Evolutionary conservation across 2,797 vertebrate species (phyloP).

Genomic region (Garrulus glandarius): DNA sequence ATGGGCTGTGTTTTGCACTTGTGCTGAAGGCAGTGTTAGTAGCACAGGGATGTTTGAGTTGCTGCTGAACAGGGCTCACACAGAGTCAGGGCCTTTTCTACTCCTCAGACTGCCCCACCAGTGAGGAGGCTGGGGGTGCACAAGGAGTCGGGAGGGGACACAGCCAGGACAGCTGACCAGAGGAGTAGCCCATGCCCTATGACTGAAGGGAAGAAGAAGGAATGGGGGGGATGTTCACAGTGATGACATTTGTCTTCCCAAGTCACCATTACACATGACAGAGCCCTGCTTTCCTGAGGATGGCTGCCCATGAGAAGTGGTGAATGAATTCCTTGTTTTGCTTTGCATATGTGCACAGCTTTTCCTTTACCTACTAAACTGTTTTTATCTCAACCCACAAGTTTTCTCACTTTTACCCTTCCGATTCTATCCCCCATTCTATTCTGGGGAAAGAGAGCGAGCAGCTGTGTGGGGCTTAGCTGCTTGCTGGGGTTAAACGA

Average conservation of each 20-base stretch:
- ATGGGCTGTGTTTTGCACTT: background rate
- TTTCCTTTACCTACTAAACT: background rate
- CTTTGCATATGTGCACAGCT: background rate
- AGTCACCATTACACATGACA: rapidly evolving
- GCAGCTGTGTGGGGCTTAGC: background rate
- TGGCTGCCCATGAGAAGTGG: rapidly evolving
- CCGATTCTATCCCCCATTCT: background rate
- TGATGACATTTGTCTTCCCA: background rate
- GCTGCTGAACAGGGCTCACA: background rate
- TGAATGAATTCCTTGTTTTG: background rate
- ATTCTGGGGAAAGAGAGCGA: background rate
- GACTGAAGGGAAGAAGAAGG: background rate
- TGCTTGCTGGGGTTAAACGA: background rate
- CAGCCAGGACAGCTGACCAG: background rate
- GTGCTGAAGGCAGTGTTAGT: background rate
- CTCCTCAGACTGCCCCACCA: background rate
- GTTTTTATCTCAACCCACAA: background rate
- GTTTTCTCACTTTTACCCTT: background rate
- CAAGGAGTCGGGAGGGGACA: background rate
- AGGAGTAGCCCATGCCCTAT: background rate
- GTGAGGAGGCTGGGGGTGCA: background rate
- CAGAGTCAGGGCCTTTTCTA: background rate
- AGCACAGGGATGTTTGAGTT: background rate
- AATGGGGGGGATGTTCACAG: background rate
- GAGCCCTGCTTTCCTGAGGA: background rate